These are phyloP conservation scores for Melanostigma gelatinosum DNA, from an alignment of 2,113 vertebrate species.

Conservation along the genomic window DNA sequence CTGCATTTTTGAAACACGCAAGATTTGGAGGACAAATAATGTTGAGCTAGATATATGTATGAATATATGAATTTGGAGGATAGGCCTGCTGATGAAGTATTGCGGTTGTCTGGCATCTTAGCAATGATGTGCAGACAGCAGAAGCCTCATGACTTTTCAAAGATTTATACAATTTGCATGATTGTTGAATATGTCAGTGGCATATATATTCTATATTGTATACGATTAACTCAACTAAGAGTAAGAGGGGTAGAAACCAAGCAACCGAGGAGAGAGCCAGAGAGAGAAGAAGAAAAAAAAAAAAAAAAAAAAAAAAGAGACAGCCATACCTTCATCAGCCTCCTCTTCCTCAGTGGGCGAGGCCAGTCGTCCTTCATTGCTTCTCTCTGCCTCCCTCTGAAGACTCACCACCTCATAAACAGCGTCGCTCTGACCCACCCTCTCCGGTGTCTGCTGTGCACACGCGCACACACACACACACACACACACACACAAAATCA, in stretches of 20 bases:
- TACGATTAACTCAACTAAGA: neutral
- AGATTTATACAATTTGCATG: neutral
- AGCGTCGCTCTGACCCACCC: slow-evolving; percentile 86
- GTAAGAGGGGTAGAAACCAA: neutral
- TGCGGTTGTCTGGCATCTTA: neutral
- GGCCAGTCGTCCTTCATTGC: slow-evolving; percentile 75
- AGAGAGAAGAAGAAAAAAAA: neutral
- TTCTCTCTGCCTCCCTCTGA: slow-evolving; percentile 89
- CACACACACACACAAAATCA: neutral
- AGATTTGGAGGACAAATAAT: slow-evolving; percentile 11
- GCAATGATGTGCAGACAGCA: neutral
- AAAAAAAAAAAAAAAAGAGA: neutral
- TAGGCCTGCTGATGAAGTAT: neutral
- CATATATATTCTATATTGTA: neutral
- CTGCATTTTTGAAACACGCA: slow-evolving; percentile 23
- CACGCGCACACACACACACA: slow-evolving; percentile 15
- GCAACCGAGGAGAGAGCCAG: neutral
- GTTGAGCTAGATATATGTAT: neutral
- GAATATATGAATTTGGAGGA: neutral
- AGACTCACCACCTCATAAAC: slow-evolving; percentile 96
- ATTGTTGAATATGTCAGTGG: slow-evolving; percentile 1
- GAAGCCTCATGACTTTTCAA: neutral
- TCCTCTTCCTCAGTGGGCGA: slow-evolving; percentile 93
- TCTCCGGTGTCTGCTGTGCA: slow-evolving; percentile 84
- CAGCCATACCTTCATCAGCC: slow-evolving; percentile 88